A percentile compares a stretch with the other conserved stretches of the same genome.
phyloP scores from a whole-genome alignment of 2,797 vertebrate genomes.

The Halcyon chelicuti region DNA sequence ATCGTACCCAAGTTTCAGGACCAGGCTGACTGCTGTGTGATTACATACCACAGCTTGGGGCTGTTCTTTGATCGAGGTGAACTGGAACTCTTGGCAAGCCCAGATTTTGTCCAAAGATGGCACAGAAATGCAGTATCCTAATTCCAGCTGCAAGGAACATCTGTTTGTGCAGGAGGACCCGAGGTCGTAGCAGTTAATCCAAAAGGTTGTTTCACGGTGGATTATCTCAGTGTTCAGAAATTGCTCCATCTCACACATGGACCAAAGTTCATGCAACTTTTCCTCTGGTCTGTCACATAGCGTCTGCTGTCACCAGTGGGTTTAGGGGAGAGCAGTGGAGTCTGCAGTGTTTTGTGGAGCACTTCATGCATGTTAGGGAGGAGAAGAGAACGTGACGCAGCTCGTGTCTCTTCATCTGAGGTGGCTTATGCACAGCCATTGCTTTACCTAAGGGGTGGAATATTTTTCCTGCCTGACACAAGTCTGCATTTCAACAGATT shows the following conservation, averaged over 20 bases:
- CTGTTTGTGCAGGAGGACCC: neutral
- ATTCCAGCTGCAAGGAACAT: neutral
- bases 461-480: conserved; percentile 35
- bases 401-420: neutral
- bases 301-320: neutral
- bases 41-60: fast-evolving
- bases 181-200: neutral
- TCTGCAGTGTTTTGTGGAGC: neutral
- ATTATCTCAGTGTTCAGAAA: neutral
- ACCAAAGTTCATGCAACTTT: neutral
- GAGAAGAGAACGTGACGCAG: conserved; percentile 7
- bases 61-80: neutral
- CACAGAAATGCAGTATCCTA: neutral
- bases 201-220: neutral
- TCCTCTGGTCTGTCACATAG: neutral
- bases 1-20: neutral
- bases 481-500: conserved; percentile 32
- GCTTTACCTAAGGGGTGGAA: conserved; percentile 46
- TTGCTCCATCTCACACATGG: neutral
- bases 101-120: neutral
- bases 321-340: neutral
- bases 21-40: neutral
- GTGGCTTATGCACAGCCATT: conserved; percentile 2
- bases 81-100: neutral
- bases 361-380: neutral